Base-by-base conservation (phyloP, 2,888 invertebrate species). In the Lasioglossum vierecki region DNA sequence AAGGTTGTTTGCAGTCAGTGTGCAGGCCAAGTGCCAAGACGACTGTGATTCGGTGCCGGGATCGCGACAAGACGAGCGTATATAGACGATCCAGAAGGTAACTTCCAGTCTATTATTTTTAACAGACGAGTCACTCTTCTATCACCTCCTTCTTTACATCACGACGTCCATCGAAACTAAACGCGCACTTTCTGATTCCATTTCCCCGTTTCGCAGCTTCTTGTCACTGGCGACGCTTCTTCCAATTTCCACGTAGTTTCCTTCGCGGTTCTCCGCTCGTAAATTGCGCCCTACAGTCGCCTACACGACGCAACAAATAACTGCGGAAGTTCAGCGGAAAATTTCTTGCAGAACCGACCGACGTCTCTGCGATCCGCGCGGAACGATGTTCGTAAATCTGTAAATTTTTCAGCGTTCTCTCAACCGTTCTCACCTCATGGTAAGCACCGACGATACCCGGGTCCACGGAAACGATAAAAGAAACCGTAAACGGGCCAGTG, bases 1-100 rank as follows among this genome's bases (percentile, higher is more conserved):
- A 66, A 86, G 76, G 77, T 74, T 41, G 84, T 85, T 70, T 81
- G 68, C 63, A 79, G 70, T 35, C 44, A 53, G 85, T 85, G 85
- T 86, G 79, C 74, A 85, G 86, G 86, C 86, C 82, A 82, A 86
- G 82, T 86, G 86, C 86, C 86, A 86, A 86, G 79, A 82, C 82
- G 35, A 46, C 79, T 63, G 85, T 74, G 81, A 82, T 86, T 86
- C 76, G 18, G 49, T 49, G 49, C 18, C 63, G 11, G 30, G 68
- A 11, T 15, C 44, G 71, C 4, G 49, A 35, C 22, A n/a, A 39
- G 63, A 49, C 60, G 66, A 76, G 74, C 73, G 57, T 74, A 53
- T 53, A 79, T 77, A 79, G 18, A 6, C 86, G 76, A 49, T 18
- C 63, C 44, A 30, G 39, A 22, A 44, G 71, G 79, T 79, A 85